Evolutionary conservation across 2,797 vertebrate genomes (phyloP).

Genomic region (Menidia menidia): DNA sequence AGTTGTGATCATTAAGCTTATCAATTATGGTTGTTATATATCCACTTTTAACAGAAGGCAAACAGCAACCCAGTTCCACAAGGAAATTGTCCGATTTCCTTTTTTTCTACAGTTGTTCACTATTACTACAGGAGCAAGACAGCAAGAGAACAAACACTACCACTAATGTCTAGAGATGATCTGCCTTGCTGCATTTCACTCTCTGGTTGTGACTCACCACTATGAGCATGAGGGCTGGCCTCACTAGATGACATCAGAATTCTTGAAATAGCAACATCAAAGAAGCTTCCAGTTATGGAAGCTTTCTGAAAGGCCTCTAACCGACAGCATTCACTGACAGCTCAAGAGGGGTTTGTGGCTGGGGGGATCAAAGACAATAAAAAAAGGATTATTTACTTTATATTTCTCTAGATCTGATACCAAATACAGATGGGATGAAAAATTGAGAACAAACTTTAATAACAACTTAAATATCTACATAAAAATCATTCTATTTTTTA

Average conservation of each 20-base stretch:
- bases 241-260: constrained; percentile 77
- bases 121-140: constrained; percentile 17
- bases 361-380: constrained; percentile 11
- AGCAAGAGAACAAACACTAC: constrained; percentile 23
- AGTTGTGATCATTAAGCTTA: no score
- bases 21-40: no score
- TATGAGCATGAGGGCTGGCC: constrained; percentile 52
- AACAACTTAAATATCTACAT: neutral
- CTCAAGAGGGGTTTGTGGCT: constrained; percentile 7
- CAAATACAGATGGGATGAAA: neutral
- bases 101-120: neutral
- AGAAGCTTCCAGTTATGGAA: constrained; percentile 68
- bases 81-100: neutral
- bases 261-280: constrained; percentile 76
- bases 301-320: constrained; percentile 56
- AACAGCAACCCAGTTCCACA: constrained; percentile 5
- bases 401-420: constrained; percentile 21
- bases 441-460: constrained; percentile 10
- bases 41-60: neutral
- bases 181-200: constrained; percentile 23
- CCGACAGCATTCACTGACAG: constrained; percentile 52
- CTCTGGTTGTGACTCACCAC: constrained; percentile 71
- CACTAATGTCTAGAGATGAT: constrained; percentile 43
- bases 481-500: neutral
- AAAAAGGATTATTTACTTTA: neutral